Evolutionary conservation across 2,113 vertebrate species (phyloP).

Genomic region (Tachycineta bicolor): DNA sequence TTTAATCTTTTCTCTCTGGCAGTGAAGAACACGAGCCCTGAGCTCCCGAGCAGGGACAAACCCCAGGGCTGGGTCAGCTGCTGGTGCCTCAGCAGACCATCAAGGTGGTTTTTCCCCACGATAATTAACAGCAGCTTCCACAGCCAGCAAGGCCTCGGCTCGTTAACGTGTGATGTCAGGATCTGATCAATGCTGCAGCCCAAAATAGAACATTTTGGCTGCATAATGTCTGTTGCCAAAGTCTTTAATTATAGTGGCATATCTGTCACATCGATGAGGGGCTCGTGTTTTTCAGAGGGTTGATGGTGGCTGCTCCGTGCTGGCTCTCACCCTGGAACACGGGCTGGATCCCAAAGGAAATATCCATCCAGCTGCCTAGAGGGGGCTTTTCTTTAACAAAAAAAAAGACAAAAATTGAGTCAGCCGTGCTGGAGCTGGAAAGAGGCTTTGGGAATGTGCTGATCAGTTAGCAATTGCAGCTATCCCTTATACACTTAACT

Average conservation of each 20-base stretch:
- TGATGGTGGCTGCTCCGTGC: not conserved
- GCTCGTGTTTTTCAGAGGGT: not conserved
- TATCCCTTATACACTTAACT: not conserved
- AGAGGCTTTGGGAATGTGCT: not conserved
- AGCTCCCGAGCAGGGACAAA: not conserved
- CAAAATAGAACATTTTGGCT: constrained; percentile 37
- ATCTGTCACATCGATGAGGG: not conserved
- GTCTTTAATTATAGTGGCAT: not conserved
- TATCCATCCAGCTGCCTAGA: not conserved
- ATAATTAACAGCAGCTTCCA: not conserved
- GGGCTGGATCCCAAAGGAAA: constrained; percentile 7
- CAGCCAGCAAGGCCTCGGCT: not conserved
- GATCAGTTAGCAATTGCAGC: not conserved
- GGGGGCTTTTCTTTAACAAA: not conserved
- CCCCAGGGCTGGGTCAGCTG: not conserved
- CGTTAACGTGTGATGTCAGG: not conserved
- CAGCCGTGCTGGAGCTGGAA: not conserved
- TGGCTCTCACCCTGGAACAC: not conserved
- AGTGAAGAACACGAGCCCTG: not conserved
- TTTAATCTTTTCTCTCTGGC: not conserved
- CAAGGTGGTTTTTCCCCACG: not conserved
- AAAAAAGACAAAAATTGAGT: not conserved
- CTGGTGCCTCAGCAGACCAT: not conserved
- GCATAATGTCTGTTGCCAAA: not conserved
- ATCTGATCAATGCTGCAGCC: constrained; percentile 1